Evolutionary conservation across 2,797 vertebrate genomes (phyloP).

Genomic region (Semaprochilodus insignis): DNA sequence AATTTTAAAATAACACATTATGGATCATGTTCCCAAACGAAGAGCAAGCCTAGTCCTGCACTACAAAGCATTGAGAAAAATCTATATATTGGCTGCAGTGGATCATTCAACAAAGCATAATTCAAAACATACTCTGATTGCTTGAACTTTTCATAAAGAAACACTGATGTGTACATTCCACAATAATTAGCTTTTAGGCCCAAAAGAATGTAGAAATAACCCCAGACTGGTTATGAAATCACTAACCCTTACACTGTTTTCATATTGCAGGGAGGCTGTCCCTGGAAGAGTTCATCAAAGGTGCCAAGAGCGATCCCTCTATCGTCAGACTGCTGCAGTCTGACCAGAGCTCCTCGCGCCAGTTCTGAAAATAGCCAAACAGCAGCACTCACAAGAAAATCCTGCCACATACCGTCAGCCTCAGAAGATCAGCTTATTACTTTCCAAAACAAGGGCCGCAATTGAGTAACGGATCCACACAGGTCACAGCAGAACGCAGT

Average conservation of each 20-base stretch:
- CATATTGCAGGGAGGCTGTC: conserved; percentile 88
- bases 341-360: conserved; percentile 89
- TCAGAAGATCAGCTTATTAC: conserved; percentile 1
- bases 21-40: too few relatives aligned
- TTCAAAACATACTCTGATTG: too few relatives aligned
- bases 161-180: not conserved
- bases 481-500: not conserved
- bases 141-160: not conserved
- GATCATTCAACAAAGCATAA: too few relatives aligned
- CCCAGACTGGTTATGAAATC: not conserved
- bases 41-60: too few relatives aligned
- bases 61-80: too few relatives aligned
- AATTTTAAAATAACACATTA: too few relatives aligned
- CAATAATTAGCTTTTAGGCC: not conserved
- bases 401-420: conserved; percentile 39
- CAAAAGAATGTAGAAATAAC: not conserved
- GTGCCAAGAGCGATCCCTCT: conserved; percentile 97
- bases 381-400: conserved; percentile 11
- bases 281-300: conserved; percentile 97
- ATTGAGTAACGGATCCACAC: not conserved
- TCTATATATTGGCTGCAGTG: too few relatives aligned
- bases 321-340: conserved; percentile 97
- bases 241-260: conserved; percentile 3
- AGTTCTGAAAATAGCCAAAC: conserved; percentile 72
- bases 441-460: not conserved